A percentile compares a stretch with the other conserved stretches of the same genome.
Conservation (phyloP, 2,888 invertebrate genomes). For the Napeogenes sylphis region DNA sequence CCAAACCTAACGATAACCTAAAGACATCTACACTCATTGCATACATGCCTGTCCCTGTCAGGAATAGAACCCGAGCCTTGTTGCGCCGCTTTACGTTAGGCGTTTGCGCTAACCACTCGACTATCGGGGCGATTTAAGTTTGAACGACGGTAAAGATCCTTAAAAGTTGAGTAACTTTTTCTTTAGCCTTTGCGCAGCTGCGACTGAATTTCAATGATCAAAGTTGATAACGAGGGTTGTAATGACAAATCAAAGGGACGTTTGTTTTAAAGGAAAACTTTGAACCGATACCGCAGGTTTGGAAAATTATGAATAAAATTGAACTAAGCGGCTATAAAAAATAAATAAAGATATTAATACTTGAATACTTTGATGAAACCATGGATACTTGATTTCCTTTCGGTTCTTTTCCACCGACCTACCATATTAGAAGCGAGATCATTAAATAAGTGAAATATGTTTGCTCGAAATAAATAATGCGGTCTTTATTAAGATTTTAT, state of each 20-base stretch:
- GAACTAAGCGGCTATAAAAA: not conserved
- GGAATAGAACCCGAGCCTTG: no score
- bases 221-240: slow-evolving; percentile 23
- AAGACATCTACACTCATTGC: no score
- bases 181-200: slow-evolving; percentile 22
- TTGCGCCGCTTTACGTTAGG: no score
- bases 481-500: no score
- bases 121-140: not conserved
- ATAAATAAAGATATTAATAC: not conserved
- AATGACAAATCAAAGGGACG: slow-evolving; percentile 22
- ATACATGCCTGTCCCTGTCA: no score
- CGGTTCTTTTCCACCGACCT: no score
- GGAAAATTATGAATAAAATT: slow-evolving; percentile 5
- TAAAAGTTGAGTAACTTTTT: slow-evolving; percentile 29
- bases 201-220: slow-evolving; percentile 20
- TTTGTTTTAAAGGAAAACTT: slow-evolving; percentile 13
- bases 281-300: not conserved
- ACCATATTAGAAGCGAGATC: no score
- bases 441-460: no score
- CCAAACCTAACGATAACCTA: no score
- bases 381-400: no score
- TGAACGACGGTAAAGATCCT: slow-evolving; percentile 17
- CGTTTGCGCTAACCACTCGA: no score
- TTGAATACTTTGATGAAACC: not conserved
- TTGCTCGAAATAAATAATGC: no score